phyloP scores from a whole-genome alignment of 2,113 vertebrate species.

The Entomyzon cyanotis region DNA sequence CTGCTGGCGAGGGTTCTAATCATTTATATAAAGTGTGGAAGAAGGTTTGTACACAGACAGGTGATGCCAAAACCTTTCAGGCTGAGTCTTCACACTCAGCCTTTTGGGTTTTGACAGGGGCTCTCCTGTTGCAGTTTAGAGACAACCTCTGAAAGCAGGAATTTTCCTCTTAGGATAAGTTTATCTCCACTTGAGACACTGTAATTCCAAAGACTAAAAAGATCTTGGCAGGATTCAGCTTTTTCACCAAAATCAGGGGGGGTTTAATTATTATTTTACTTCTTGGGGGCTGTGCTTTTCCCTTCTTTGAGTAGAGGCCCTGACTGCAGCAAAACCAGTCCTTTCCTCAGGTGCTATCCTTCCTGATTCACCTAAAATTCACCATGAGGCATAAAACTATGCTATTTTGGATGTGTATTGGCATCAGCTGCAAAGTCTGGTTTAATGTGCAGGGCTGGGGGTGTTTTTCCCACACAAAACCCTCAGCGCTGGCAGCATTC shows the following conservation, averaged over 20 bases:
- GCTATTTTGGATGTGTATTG: background rate
- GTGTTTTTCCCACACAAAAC: background rate
- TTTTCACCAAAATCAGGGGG: background rate
- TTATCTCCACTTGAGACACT: background rate
- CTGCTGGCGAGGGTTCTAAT: conserved; percentile 79
- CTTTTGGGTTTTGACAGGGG: conserved; percentile 42
- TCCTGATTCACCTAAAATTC: background rate
- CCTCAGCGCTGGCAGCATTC: background rate
- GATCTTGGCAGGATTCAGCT: background rate
- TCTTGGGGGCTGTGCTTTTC: background rate
- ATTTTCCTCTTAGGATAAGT: background rate
- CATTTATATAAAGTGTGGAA: conserved; percentile 95
- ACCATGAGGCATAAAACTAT: background rate
- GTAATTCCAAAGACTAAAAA: background rate
- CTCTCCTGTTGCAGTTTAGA: conserved; percentile 66
- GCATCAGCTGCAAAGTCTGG: background rate
- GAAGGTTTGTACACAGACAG: conserved; percentile 88
- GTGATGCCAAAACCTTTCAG: conserved; percentile 30
- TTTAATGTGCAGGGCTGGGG: background rate
- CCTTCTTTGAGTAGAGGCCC: background rate
- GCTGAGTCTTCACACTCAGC: conserved; percentile 38
- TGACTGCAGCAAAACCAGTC: background rate
- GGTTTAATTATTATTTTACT: background rate
- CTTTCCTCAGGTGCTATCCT: background rate
- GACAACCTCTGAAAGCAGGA: conserved; percentile 1